Evolutionary conservation across 2,888 invertebrate species (phyloP), one percentile per base, ranked within the genome.

Genomic region (Nudaria mundana): DNA sequence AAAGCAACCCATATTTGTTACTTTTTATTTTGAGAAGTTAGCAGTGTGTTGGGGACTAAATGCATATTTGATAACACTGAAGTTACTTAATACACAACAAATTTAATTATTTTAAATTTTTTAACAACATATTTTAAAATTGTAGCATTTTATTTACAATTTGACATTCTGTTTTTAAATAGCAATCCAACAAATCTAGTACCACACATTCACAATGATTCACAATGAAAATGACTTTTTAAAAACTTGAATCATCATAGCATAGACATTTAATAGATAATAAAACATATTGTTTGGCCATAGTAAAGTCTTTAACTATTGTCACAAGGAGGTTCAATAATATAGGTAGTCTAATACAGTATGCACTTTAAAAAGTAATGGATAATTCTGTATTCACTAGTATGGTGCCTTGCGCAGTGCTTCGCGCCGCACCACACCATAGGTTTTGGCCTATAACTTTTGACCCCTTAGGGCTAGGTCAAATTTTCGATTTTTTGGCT

Each of bases 1-100:
- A 0, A 48, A 0, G 30, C 39, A 51, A 34, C 56, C 51, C 57
- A 58, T 58, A 3, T 5, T 29, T 30, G 16, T 8, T 7, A 18
- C 12, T 26, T 22, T 12, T 6, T 32, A 15, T 14, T 34, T 8
- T 3, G n/a, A 31, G 18, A 18, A 11, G 25, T 13, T 8, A 16
- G 2, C n/a, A 11, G 8, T 18, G 15, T 34, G 1, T 26, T 3
- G n/a, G 23, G 2, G 23, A 36, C 15, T 15, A 12, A 14, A 14
- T 10, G 14, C 36, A 36, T 36, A 36, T 22, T 30, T 34, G 12
- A 16, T n/a, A n/a, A n/a, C 15, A 18, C 14, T 30, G 30, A 16
- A 15, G 16, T 16, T 29, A 20, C 16, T 29, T 16, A 1, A 5
- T 32, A 15, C 14, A 6, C 23, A 5, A 37, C 8, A 13, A 24